Conservation (phyloP, 30 jellyfish, hydroid and myxozoan species). For the Aurelia sp. region DNA sequence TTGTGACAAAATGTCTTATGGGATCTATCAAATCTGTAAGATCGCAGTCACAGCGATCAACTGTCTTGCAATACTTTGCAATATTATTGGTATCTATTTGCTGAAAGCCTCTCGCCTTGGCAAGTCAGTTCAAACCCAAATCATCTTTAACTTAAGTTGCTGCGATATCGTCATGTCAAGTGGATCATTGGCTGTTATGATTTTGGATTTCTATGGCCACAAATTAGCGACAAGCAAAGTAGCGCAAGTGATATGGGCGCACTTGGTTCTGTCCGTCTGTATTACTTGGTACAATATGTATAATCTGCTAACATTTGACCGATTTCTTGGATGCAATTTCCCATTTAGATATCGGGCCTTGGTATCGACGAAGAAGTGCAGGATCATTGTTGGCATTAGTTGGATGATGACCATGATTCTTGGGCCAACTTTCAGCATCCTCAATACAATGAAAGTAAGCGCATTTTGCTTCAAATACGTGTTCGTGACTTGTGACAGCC, state of each 20-base stretch:
- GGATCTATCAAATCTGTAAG: too few species aligned
- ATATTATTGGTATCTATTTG: background rate
- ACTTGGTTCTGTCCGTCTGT: background rate
- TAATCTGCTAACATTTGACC: constrained; percentile 21
- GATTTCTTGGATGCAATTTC: constrained; percentile 13
- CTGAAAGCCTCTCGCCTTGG: background rate
- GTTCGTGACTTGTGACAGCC: constrained; percentile 9
- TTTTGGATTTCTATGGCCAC: background rate
- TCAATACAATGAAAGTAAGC: background rate
- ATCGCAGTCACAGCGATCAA: too few species aligned
- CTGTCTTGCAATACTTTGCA: background rate
- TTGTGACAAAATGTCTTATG: too few species aligned
- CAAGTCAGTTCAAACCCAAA: constrained; percentile 4
- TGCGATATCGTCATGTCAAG: constrained; percentile 1
- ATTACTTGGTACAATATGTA: constrained; percentile 5
- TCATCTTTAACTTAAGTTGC: background rate
- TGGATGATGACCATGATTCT: background rate
- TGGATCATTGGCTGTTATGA: background rate
- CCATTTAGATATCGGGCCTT: constrained; percentile 7
- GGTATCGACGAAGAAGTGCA: background rate
- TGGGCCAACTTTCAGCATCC: background rate
- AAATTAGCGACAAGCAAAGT: background rate
- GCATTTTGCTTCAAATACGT: background rate
- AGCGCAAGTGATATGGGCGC: background rate
- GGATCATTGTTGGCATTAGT: background rate